These are phyloP conservation scores for Teleiodes luculella DNA, from an alignment of 2,888 invertebrate genomes.

Conservation along the genomic window DNA sequence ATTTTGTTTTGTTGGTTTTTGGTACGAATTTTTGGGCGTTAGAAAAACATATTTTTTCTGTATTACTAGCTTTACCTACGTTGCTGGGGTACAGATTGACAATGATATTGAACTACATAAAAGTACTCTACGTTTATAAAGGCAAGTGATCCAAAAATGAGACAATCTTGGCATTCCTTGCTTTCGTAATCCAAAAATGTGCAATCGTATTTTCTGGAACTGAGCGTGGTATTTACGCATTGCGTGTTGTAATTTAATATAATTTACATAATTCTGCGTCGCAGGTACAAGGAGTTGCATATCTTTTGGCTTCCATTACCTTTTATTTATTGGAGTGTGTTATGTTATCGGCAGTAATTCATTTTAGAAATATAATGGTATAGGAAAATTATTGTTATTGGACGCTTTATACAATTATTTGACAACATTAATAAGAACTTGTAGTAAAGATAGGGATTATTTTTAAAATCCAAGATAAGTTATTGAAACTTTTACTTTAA, in stretches of 20 bases:
- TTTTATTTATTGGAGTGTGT: constrained; percentile 7
- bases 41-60: too few species aligned
- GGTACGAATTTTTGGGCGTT: too few species aligned
- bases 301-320: constrained; percentile 9
- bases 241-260: constrained; percentile 12
- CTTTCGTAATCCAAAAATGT: not conserved
- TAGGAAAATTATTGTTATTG: not conserved
- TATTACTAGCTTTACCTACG: too few species aligned
- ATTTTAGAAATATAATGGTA: not conserved
- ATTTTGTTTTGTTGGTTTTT: too few species aligned
- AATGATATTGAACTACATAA: too few species aligned
- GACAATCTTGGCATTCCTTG: not conserved
- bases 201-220: not conserved
- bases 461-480: too few species aligned
- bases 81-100: too few species aligned
- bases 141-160: too few species aligned
- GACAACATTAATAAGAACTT: too few species aligned
- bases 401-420: not conserved
- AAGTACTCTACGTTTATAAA: too few species aligned
- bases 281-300: constrained; percentile 5
- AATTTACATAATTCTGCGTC: constrained; percentile 13
- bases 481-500: too few species aligned
- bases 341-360: constrained; percentile 3
- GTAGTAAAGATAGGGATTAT: too few species aligned
- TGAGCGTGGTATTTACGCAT: constrained; percentile 1